Base-by-base conservation (phyloP, 2,113 vertebrate genomes). In the Antechinus stuartii region DNA sequence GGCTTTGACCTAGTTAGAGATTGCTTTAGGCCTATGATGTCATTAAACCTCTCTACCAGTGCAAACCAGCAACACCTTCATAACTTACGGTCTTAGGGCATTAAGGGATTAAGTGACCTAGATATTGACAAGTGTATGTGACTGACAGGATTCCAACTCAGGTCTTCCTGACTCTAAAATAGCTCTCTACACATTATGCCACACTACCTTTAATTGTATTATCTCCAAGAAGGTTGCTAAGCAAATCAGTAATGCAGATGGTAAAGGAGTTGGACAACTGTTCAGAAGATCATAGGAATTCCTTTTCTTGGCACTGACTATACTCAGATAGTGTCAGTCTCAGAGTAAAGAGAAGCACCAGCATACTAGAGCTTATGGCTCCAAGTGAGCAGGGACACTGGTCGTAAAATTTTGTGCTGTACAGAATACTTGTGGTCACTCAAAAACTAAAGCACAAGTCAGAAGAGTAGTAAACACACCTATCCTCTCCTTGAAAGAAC, bases 211-310 rank as follows among this genome's bases (percentile, higher is more conserved):
- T 35, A 96, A 92, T 84, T 50, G 35, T 3, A n/a, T 90, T 35
- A 1, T 76, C 35, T 10, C 27, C 47, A 47, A 61, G 92, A 84
- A 42, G 11, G 46, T 25, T 47, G 90, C 46, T 94, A 68, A 90
- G 30, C 90, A n/a, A 96, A 93, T 22, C 96, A 95, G 52, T 23
- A 54, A 19, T 76, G 26, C 54, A 95, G 95, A 16, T 53, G 92
- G 24, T 8, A 56, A 56, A 56, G 25, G 25, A 5, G 25, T 9
- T 56, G 55, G 26, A 56, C 25, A 56, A 56, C 25, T 56, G 55
- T 25, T 56, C 55, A 56, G 54, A 56, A 56, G 55, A 26, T 56
- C 55, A 56, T 8, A 55, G 8, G 55, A 26, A 8, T 26, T 9
- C 25, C 55, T 56, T 25, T 56, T 5, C 25, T 49, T 56, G 25